phyloP scores from a whole-genome alignment of 2,888 invertebrate species.

The Lepas anatifera region DNA sequence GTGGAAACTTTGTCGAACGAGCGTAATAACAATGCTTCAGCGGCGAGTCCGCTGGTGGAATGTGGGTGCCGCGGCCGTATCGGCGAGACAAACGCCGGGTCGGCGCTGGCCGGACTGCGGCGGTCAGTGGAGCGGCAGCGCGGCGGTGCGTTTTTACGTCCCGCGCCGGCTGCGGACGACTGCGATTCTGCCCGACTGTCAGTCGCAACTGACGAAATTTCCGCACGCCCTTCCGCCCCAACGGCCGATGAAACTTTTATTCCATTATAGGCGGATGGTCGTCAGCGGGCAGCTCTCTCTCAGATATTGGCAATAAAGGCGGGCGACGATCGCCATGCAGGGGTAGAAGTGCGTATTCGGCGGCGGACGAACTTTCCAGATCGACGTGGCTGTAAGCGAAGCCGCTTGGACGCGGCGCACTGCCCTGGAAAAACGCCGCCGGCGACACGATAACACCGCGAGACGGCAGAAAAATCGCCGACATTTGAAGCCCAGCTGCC shows the following conservation, averaged over 20 bases:
- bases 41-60: no score
- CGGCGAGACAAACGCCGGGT: not conserved
- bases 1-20: not conserved
- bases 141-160: not conserved
- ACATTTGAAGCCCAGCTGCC: not conserved
- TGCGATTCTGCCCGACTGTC: not conserved
- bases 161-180: not conserved
- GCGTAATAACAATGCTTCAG: not conserved
- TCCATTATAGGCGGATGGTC: not conserved
- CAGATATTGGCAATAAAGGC: slow-evolving; percentile 1
- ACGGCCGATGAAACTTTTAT: not conserved
- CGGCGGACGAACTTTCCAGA: no score
- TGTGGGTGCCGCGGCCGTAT: no score
- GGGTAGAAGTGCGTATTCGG: no score
- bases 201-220: not conserved
- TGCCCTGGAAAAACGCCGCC: no score
- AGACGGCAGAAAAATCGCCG: not conserved
- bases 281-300: not conserved
- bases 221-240: not conserved
- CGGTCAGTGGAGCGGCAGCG: no score
- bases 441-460: no score
- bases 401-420: no score
- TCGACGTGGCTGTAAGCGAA: no score
- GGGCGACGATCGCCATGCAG: not conserved
- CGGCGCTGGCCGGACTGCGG: no score